phyloP scores from a whole-genome alignment of 2,888 invertebrate genomes.

The Lithophane semibrunnea region DNA sequence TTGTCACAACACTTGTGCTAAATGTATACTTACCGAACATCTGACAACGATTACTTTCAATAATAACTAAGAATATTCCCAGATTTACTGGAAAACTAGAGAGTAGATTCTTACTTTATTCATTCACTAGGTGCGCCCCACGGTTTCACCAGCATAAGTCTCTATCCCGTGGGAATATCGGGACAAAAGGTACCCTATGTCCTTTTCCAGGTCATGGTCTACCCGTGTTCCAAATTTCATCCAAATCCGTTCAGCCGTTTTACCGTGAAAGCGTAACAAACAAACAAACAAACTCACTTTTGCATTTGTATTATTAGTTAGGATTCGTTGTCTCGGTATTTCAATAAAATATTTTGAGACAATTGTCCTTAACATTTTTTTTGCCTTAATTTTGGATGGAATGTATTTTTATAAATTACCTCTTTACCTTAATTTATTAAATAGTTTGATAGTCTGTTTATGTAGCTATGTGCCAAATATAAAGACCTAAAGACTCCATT shows the following conservation, averaged over 20 bases:
- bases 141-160: too few species aligned
- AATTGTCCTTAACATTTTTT: too few species aligned
- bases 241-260: too few species aligned
- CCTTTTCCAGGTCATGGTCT: too few species aligned
- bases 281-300: too few species aligned
- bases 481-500: neutral
- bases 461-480: neutral
- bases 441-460: neutral
- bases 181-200: too few species aligned
- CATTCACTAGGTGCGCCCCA: too few species aligned
- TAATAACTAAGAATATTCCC: slow-evolving; percentile 2
- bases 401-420: neutral
- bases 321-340: neutral
- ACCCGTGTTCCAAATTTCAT: too few species aligned
- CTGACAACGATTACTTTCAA: slow-evolving; percentile 16
- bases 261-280: too few species aligned
- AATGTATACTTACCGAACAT: slow-evolving; percentile 27
- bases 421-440: neutral
- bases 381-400: neutral
- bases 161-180: too few species aligned
- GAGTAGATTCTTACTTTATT: neutral
- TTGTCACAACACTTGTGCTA: slow-evolving; percentile 26
- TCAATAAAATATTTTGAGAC: neutral
- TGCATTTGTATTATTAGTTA: too few species aligned
- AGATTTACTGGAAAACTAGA: neutral